phyloP scores from a whole-genome alignment of 2,888 invertebrate species.

The Clunio marinus region DNA sequence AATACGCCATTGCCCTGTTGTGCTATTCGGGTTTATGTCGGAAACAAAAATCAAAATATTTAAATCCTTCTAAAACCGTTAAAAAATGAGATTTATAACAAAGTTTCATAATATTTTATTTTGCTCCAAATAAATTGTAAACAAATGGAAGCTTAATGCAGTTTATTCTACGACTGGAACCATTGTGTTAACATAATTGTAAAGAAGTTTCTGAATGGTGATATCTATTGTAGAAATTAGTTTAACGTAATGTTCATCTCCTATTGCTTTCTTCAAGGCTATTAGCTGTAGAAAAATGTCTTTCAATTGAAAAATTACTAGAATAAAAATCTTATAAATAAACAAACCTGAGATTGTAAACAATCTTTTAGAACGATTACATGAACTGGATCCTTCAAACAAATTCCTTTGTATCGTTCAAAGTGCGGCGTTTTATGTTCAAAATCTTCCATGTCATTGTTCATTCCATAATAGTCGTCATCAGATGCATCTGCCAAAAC shows the following conservation, averaged over 20 bases:
- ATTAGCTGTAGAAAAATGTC: constrained; percentile 55
- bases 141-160: not conserved
- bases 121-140: too few relatives aligned
- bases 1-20: too few relatives aligned
- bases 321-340: constrained; percentile 37
- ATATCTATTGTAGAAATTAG: constrained; percentile 68
- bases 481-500: constrained; percentile 48
- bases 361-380: constrained; percentile 69
- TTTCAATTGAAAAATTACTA: not conserved
- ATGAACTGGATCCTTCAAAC: constrained; percentile 74
- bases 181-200: constrained; percentile 31
- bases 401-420: constrained; percentile 60
- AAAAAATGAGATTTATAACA: too few relatives aligned
- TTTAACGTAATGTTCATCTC: constrained; percentile 69
- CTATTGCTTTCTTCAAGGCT: constrained; percentile 68
- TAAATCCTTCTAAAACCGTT: not conserved
- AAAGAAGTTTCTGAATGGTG: constrained; percentile 53
- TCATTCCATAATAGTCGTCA: constrained; percentile 47
- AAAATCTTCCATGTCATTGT: constrained; percentile 54
- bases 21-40: too few relatives aligned
- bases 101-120: too few relatives aligned
- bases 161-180: constrained; percentile 24
- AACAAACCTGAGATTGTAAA: constrained; percentile 63
- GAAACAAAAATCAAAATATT: too few relatives aligned
- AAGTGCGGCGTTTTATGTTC: constrained; percentile 68